Evolutionary conservation across 2,113 vertebrate genomes (phyloP).

Genomic region (Chiloscyllium plagiosum): DNA sequence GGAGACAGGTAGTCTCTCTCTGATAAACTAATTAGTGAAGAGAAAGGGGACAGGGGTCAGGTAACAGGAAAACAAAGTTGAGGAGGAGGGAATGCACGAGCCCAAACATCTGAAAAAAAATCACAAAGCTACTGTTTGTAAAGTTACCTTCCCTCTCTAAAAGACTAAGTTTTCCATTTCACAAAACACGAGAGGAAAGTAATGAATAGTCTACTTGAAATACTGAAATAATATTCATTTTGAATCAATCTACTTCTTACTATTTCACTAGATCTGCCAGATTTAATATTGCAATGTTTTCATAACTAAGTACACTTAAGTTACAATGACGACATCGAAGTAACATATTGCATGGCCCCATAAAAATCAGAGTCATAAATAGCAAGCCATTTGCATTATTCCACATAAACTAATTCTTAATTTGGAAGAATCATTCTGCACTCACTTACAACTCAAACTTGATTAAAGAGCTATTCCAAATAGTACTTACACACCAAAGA

Average conservation of each 20-base stretch:
- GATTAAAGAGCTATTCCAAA: no score
- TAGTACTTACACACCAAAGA: background rate
- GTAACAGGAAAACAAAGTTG: background rate
- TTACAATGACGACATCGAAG: background rate
- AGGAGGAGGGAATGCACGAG: background rate
- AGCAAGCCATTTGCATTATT: background rate
- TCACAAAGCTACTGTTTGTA: background rate
- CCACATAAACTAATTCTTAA: background rate
- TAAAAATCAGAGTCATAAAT: background rate
- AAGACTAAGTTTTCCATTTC: background rate
- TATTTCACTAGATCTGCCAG: background rate
- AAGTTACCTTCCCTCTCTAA: background rate
- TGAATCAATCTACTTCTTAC: background rate
- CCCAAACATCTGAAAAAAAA: background rate
- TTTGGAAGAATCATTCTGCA: background rate
- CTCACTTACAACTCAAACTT: slow-evolving; percentile 1
- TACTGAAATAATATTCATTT: background rate
- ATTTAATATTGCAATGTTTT: background rate
- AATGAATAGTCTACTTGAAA: background rate
- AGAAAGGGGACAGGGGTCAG: background rate
- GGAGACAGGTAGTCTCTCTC: background rate
- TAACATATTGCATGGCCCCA: background rate
- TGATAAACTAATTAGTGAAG: background rate
- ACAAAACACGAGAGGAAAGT: background rate
- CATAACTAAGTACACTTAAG: background rate